Base-by-base conservation (phyloP, 2,113 vertebrate genomes). In the Chrysemys picta region DNA sequence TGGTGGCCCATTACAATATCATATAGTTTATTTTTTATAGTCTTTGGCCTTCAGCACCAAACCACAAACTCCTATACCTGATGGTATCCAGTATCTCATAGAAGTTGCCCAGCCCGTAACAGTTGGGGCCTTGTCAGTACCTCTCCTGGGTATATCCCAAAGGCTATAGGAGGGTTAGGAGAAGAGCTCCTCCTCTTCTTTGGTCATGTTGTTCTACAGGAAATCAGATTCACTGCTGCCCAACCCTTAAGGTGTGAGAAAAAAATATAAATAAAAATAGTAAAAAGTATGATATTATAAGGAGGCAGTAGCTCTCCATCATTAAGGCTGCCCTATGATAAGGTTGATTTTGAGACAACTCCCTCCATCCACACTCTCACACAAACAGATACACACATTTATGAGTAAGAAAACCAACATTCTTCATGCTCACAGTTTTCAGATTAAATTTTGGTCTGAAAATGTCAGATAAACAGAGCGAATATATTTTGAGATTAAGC, bases 401-500 rank as follows among this genome's bases (percentile, higher is more conserved):
- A 75, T 57, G 8, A 82, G 75, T 1, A 13, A 85, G 22, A 56
- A 53, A 3, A 56, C 76, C 2, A 80, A 38, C 8, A 10, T 27
- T 87, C 45, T 80, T 12, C 62, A 49, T 53, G 49, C 16, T n/a
- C 52, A 0, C 1, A 29, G 11, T 35, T 8, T 31, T 3, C 11
- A 47, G 1, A n/a, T 69, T 75, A 1, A 0, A 38, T 72, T 3
- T 62, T 19, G 19, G 52, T 89, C 65, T 59, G 69, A 82, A 91
- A 85, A 91, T 16, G 24, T 76, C 52, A 84, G 54, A 83, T 89
- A 38, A 90, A 47, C 42, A 76, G 57, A 50, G 1, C 6, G 16
- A 6, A 10, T 19, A 86, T 81, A 25, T 87, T 54, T 50, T 50
- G 82, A 90, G 57, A 91, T 83, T 93, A 93, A 27, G 65, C 57